Evolutionary conservation across 2,888 invertebrate species (phyloP).

Genomic region (Pachycephus smyrnensis): DNA sequence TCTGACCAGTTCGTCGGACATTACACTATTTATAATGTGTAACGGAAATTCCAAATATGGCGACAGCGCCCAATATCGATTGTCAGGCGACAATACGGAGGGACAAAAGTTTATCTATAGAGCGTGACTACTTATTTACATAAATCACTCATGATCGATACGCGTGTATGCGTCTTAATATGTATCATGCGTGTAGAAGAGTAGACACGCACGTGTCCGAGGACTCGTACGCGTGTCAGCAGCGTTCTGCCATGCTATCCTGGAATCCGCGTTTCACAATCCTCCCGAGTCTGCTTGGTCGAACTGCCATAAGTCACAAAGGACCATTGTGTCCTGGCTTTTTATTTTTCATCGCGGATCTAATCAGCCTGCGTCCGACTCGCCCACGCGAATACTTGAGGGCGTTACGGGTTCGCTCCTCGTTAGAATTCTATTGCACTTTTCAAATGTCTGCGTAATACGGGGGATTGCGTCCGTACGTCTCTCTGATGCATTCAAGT

Average conservation of each 20-base stretch:
- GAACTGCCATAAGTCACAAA: constrained; percentile 52
- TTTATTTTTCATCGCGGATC: constrained; percentile 52
- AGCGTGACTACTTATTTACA: too few species aligned
- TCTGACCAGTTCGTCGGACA: too few species aligned
- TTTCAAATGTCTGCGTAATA: too few species aligned
- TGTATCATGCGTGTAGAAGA: background rate
- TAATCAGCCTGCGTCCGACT: constrained; percentile 41
- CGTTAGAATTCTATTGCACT: too few species aligned
- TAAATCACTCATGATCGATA: background rate
- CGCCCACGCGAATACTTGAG: constrained; percentile 48
- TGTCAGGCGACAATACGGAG: too few species aligned
- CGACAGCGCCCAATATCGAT: too few species aligned
- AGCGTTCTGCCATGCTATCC: constrained; percentile 42
- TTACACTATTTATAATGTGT: too few species aligned
- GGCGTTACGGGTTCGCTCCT: background rate
- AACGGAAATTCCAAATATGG: too few species aligned
- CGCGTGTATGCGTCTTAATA: background rate
- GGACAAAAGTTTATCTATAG: too few species aligned
- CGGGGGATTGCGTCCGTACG: too few species aligned
- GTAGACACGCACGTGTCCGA: constrained; percentile 10
- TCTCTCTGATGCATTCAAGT: too few species aligned
- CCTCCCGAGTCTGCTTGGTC: constrained; percentile 12
- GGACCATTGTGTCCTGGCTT: constrained; percentile 54
- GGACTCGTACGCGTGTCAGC: constrained; percentile 19
- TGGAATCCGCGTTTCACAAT: constrained; percentile 55